These are phyloP conservation scores for Ptilonorhynchus violaceus DNA, from an alignment of 2,113 vertebrate genomes.

Conservation along the genomic window DNA sequence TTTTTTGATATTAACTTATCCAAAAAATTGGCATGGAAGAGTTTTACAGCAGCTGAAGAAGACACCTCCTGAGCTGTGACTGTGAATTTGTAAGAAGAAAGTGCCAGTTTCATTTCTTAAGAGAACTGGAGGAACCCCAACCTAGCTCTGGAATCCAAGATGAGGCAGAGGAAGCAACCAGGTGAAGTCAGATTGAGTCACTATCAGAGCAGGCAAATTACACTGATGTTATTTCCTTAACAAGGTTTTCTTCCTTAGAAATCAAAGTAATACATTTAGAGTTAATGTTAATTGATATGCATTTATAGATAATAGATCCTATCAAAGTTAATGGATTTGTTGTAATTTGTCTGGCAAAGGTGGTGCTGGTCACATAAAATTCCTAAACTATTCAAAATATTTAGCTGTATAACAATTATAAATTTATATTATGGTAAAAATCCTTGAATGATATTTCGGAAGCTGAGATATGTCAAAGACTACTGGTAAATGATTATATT, in stretches of 20 bases:
- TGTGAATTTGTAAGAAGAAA: background rate
- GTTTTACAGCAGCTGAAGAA: background rate
- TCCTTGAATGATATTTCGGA: background rate
- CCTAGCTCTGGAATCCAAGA: background rate
- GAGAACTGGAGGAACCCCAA: background rate
- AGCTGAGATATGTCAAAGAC: background rate
- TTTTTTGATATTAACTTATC: background rate
- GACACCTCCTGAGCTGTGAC: background rate
- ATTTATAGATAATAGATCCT: background rate
- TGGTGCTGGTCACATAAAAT: background rate
- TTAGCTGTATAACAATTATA: background rate
- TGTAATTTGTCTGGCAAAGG: background rate
- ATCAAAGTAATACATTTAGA: background rate
- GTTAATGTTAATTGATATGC: background rate
- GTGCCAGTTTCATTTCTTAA: background rate
- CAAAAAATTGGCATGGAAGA: background rate
- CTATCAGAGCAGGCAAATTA: background rate
- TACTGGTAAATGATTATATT: background rate
- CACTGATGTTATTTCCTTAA: background rate
- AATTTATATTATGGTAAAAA: background rate
- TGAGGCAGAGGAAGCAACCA: background rate
- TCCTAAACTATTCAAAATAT: background rate
- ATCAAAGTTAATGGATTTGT: background rate
- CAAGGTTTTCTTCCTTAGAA: background rate
- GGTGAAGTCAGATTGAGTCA: background rate